phyloP scores from a whole-genome alignment of 2,113 vertebrate genomes.

The Ranitomeya imitator region DNA sequence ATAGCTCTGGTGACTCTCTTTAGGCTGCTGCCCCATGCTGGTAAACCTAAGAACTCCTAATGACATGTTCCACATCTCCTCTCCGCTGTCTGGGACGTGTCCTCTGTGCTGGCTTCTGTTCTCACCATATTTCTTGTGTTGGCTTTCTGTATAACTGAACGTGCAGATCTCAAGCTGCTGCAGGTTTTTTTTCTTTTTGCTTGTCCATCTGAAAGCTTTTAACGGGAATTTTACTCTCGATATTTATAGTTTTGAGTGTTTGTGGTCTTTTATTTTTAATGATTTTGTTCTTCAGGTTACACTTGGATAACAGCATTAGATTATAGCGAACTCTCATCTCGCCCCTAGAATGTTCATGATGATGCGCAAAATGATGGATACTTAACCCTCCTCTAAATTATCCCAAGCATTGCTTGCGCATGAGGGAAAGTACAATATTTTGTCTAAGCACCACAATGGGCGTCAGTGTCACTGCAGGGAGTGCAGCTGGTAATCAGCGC shows the following conservation, averaged over 20 bases:
- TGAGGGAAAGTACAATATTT: no score
- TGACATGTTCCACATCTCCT: background rate
- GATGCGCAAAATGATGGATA: no score
- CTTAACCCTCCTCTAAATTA: no score
- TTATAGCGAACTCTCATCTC: no score
- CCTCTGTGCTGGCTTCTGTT: background rate
- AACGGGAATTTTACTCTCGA: background rate
- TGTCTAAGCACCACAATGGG: no score
- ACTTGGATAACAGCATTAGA: background rate
- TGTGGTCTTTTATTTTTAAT: background rate
- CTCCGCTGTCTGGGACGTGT: background rate
- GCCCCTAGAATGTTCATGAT: no score
- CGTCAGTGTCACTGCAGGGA: no score
- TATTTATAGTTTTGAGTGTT: background rate
- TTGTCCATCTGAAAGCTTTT: conserved; percentile 53
- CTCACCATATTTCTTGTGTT: background rate
- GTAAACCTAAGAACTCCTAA: conserved; percentile 42
- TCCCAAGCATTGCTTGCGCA: no score
- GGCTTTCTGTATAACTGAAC: background rate
- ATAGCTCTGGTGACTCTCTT: conserved; percentile 31
- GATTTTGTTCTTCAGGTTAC: background rate
- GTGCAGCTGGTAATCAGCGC: no score
- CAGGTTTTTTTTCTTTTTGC: conserved; percentile 62
- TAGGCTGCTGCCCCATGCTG: conserved; percentile 50
- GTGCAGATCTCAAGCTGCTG: background rate